phyloP scores from a whole-genome alignment of 2,797 vertebrate species.

The Rhodeus uyekii region DNA sequence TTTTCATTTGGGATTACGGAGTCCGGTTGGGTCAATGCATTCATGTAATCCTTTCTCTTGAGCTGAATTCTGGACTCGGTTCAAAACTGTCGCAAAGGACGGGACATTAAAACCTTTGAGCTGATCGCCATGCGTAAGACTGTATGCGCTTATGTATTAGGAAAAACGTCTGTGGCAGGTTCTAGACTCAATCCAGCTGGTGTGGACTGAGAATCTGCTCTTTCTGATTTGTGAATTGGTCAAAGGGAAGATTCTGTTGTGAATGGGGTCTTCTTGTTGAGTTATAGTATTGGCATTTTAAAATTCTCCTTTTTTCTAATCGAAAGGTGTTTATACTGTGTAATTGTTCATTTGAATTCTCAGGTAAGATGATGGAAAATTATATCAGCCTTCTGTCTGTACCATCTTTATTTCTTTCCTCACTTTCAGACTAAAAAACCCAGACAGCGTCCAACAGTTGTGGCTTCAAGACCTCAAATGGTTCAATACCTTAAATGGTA shows the following conservation, averaged over 20 bases:
- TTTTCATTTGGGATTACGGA: conserved; percentile 28
- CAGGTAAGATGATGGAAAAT: too few species aligned
- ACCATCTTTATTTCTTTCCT: too few species aligned
- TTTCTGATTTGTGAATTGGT: conserved; percentile 7
- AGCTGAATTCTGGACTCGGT: neutral
- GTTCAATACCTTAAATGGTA: too few species aligned
- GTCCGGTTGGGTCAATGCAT: neutral
- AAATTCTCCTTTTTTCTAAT: too few species aligned
- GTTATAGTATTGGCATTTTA: neutral
- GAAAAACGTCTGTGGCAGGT: neutral
- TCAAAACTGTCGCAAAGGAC: neutral
- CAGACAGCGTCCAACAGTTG: too few species aligned
- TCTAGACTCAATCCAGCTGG: too few species aligned
- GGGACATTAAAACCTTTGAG: neutral
- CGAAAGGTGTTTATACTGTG: neutral
- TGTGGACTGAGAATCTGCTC: neutral
- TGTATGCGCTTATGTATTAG: neutral
- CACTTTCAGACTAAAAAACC: too few species aligned
- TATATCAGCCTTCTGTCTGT: too few species aligned
- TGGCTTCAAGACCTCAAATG: too few species aligned
- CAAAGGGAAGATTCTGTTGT: neutral
- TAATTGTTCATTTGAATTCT: too few species aligned
- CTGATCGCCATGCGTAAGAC: neutral
- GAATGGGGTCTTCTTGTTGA: neutral
- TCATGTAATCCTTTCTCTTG: conserved; percentile 25